Evolutionary conservation across 2,888 invertebrate species (phyloP).

Genomic region (Octodonta nipae): DNA sequence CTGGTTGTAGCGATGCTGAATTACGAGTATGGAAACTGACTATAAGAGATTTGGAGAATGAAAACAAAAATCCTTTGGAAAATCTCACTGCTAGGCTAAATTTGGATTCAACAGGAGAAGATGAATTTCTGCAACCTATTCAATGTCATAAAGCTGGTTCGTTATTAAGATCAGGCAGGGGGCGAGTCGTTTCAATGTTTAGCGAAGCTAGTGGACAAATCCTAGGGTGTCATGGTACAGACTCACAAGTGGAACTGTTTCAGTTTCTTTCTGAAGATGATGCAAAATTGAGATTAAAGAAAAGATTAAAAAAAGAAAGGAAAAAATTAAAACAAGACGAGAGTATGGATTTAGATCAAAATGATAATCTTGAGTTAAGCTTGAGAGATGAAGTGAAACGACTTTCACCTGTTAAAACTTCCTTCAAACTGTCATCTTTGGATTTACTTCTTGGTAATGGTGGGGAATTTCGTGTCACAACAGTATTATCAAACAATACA

Average conservation of each 20-base stretch:
- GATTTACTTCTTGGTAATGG: conserved; percentile 57
- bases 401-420: conserved; percentile 49
- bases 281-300: conserved; percentile 53
- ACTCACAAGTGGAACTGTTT: conserved; percentile 70
- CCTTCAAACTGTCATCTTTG: conserved; percentile 57
- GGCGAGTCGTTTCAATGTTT: conserved; percentile 62
- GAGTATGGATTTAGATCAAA: background rate
- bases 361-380: conserved; percentile 31
- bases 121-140: conserved; percentile 48
- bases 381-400: conserved; percentile 62
- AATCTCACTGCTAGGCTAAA: conserved; percentile 39
- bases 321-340: conserved; percentile 41
- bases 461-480: conserved; percentile 54
- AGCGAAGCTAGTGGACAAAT: conserved; percentile 59
- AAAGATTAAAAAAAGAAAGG: conserved; percentile 63
- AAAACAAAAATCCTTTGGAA: conserved; percentile 33
- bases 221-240: conserved; percentile 72
- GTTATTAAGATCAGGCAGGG: conserved; percentile 63
- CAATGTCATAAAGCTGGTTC: conserved; percentile 67
- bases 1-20: conserved; percentile 74
- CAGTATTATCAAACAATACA: conserved; percentile 58
- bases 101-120: conserved; percentile 42
- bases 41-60: conserved; percentile 39
- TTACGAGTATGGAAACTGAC: conserved; percentile 72
- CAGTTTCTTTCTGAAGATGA: conserved; percentile 65